Percentiles rank a stretch among this genome's conserved stretches.
phyloP scores from a whole-genome alignment of 2,888 invertebrate species.

The Leptinotarsa peninsularis region DNA sequence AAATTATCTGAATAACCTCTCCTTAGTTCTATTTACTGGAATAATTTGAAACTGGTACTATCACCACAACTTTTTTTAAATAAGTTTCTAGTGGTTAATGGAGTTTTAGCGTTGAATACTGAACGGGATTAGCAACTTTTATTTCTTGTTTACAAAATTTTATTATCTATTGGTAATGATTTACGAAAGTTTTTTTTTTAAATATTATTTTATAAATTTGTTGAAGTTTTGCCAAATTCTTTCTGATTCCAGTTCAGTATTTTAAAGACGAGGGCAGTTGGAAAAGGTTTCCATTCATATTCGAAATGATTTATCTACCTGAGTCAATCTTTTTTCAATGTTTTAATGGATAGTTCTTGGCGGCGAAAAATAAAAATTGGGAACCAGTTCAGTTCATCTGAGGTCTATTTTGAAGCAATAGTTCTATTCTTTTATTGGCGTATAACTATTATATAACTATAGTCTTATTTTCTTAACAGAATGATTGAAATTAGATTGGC shows the following conservation, averaged over 20 bases:
- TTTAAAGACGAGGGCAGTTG: conserved; percentile 18
- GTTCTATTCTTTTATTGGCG: too few relatives aligned
- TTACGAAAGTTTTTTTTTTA: background rate
- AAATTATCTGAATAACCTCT: conserved; percentile 38
- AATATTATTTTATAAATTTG: conserved; percentile 12
- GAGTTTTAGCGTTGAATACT: background rate
- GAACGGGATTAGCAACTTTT: conserved; percentile 6
- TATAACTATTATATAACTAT: background rate
- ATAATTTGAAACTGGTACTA: conserved; percentile 35
- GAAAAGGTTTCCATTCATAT: conserved; percentile 18
- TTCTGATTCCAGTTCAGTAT: conserved; percentile 25
- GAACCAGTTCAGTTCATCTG: too few relatives aligned
- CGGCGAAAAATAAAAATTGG: too few relatives aligned
- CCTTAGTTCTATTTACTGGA: conserved; percentile 38
- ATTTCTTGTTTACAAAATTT: conserved; percentile 1
- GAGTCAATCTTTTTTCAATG: conserved; percentile 16
- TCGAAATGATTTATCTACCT: conserved; percentile 23
- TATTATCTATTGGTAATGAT: conserved; percentile 1
- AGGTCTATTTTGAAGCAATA: too few relatives aligned
- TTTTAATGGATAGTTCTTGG: background rate
- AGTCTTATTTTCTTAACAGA: background rate
- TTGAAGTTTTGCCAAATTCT: conserved; percentile 13
- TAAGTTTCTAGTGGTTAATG: conserved; percentile 11
- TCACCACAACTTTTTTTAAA: conserved; percentile 22
- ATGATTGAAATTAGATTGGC: background rate